These are phyloP conservation scores for Pangasius macronema DNA, from an alignment of 2,797 vertebrate species.

Conservation along the genomic window DNA sequence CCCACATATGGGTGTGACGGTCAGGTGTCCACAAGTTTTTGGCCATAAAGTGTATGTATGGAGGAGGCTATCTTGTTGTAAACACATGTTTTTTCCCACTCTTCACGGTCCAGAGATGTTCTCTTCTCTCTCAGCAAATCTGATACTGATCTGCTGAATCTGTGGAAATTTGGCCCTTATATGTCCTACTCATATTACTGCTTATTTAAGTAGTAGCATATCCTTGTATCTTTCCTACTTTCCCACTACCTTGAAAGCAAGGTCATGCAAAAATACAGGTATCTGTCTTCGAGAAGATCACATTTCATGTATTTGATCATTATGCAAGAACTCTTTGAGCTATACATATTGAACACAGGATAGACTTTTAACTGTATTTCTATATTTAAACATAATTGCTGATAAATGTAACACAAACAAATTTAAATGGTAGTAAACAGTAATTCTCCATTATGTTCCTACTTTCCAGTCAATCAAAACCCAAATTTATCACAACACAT, in stretches of 20 bases:
- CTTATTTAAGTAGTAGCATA: constrained; percentile 37
- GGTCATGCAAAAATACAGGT: constrained; percentile 18
- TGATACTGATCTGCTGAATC: constrained; percentile 46
- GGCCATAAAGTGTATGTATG: neutral
- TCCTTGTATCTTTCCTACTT: constrained; percentile 11
- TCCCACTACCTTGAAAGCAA: constrained; percentile 32
- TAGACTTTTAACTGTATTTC: neutral
- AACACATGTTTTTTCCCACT: neutral
- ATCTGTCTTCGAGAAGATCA: constrained; percentile 3
- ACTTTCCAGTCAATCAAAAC: neutral
- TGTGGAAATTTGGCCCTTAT: constrained; percentile 35
- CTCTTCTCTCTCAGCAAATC: constrained; percentile 18
- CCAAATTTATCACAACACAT: neutral
- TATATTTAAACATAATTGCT: neutral
- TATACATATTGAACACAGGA: no score
- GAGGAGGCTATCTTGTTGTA: neutral
- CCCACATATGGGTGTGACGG: no score
- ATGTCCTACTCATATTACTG: constrained; percentile 41
- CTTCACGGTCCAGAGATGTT: constrained; percentile 15
- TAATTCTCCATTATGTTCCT: neutral
- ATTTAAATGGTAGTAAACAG: neutral
- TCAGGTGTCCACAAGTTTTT: no score
- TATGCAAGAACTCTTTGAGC: neutral
- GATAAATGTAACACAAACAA: neutral
- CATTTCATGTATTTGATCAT: neutral